Evolutionary conservation across 2,113 vertebrate genomes (phyloP).

Genomic region (Struthio camelus): DNA sequence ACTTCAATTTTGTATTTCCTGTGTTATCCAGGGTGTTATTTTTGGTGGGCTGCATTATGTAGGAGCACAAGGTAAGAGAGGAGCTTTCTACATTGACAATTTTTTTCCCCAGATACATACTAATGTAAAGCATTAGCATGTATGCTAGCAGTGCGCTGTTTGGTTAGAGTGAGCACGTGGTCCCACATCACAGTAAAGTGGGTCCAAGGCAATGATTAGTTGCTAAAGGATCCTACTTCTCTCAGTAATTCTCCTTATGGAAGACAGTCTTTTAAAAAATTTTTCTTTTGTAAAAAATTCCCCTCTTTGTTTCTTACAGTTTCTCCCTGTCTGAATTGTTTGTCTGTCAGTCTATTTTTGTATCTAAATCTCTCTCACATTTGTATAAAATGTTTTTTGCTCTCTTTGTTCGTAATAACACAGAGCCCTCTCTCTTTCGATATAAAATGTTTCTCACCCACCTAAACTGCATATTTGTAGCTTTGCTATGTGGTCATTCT

Average conservation of each 20-base stretch:
- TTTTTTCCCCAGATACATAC: not conserved
- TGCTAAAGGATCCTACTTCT: not conserved
- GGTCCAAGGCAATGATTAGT: not conserved
- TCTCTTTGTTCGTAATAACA: not conserved
- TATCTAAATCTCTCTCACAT: not conserved
- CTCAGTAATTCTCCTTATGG: not conserved
- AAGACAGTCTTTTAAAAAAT: not conserved
- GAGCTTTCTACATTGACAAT: not conserved
- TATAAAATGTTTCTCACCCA: not conserved
- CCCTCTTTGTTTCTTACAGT: not conserved
- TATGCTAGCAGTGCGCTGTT: not conserved
- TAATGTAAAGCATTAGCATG: not conserved
- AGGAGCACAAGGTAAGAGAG: not conserved
- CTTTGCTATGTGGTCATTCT: not conserved
- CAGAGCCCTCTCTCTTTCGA: not conserved
- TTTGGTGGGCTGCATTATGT: not conserved
- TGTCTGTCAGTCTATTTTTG: not conserved
- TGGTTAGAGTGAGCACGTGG: not conserved
- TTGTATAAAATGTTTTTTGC: not conserved
- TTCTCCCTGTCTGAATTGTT: not conserved
- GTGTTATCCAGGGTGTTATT: not conserved
- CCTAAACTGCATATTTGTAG: not conserved
- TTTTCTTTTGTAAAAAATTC: too few relatives aligned
- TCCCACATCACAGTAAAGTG: not conserved
- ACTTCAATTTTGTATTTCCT: not conserved